Base-by-base conservation (phyloP, 2,797 vertebrate genomes). In the Sebastes trivittatus region DNA sequence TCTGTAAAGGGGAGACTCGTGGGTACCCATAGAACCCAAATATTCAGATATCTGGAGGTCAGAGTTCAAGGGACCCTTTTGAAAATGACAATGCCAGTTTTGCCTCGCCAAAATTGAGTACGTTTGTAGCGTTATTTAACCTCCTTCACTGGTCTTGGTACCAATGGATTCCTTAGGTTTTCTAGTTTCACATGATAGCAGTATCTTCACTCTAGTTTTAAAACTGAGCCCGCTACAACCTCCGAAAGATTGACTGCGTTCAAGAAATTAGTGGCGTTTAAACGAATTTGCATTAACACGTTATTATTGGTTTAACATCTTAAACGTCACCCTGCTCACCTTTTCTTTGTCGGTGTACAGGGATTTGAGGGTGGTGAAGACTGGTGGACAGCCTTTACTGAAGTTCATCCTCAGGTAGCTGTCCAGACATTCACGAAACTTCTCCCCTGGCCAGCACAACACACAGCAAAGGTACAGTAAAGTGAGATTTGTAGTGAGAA, bases 371-470 rank as follows among this genome's bases (percentile, higher is more conserved):
- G 97, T 98, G 74, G 97, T 98, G 88, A 98, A 98, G 84, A 98
- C 97, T 0, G 97, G 97, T 7, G 97, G 97, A 64, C 97, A 98
- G 76, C 97, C 97, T 92, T 98, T 98, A 90, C 97, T 98, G 94
- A 98, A 98, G 95, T 98, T 98, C 96, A 98, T 97, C 94, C 97
- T 96, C 90, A 98, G 95, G 92, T 97, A 98, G 81, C 95, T 97
- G 95, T 98, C 97, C 95, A 98, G 93, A 94, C 97, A 98, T 81
- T 97, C 96, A 89, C 95, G 94, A 93, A 98, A 98, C 91, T 96
- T 97, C 83, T 97, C 97, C 91, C 97, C 97, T 98, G 78, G 63
- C 68, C 74, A 77, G 62, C 86, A 82, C 68, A 70, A 72, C 69
- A 63, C 23, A 82, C 59, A 76, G 71, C 9, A 63, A 34, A 66